phyloP scores from a whole-genome alignment of 2,113 vertebrate species.

The Sinocyclocheilus anophthalmus region DNA sequence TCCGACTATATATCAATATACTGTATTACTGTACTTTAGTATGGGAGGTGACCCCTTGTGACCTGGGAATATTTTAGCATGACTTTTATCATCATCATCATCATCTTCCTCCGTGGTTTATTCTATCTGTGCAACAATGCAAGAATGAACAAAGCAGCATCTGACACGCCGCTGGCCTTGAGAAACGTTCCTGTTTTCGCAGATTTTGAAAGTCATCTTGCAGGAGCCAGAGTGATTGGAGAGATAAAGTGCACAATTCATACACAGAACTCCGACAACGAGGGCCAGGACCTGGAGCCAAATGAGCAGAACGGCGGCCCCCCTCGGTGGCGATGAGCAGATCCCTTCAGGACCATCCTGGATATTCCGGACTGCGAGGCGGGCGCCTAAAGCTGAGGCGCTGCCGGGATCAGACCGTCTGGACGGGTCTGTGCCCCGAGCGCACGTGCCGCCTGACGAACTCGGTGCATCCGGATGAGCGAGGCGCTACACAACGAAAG shows the following conservation, averaged over 20 bases:
- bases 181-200: neutral
- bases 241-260: neutral
- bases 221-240: neutral
- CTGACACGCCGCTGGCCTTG: neutral
- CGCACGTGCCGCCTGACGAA: constrained; percentile 90
- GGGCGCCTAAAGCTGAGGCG: constrained; percentile 86
- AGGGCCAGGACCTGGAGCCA: constrained; percentile 99
- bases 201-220: neutral
- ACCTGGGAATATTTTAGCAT: neutral
- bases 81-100: neutral
- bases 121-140: neutral
- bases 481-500: constrained; percentile 91
- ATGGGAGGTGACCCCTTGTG: neutral
- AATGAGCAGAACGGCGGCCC: constrained; percentile 90
- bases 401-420: constrained; percentile 80
- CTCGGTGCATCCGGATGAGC: constrained; percentile 92
- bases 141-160: neutral
- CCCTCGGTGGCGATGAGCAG: constrained; percentile 93
- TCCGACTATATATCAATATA: too few species aligned
- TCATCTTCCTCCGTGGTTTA: neutral
- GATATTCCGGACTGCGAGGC: constrained; percentile 90
- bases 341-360: constrained; percentile 99
- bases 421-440: constrained; percentile 85
- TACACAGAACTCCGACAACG: too few species aligned
- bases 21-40: neutral